These are phyloP conservation scores for Ormia ochracea DNA, from an alignment of 2,888 invertebrate species.

Conservation along the genomic window DNA sequence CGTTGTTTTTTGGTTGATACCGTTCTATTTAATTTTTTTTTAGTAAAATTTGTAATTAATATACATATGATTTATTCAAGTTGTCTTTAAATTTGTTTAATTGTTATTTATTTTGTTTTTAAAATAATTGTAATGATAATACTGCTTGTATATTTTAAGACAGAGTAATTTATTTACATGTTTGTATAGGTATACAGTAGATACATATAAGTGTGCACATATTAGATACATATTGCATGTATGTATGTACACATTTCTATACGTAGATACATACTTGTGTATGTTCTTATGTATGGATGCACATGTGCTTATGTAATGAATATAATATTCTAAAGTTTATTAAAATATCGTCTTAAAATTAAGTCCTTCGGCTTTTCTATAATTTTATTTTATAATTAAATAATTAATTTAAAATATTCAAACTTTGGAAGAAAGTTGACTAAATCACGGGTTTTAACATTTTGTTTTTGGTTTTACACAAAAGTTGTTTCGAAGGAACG, in stretches of 20 bases:
- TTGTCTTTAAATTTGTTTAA: conserved; percentile 20
- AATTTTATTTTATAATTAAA: conserved; percentile 21
- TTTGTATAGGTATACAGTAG: not conserved
- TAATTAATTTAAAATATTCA: conserved; percentile 32
- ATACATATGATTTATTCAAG: conserved; percentile 16
- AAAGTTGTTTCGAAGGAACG: conserved; percentile 40
- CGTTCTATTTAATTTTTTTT: conserved; percentile 33
- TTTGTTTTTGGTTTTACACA: conserved; percentile 26
- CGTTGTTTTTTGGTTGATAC: conserved; percentile 24
- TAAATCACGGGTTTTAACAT: conserved; percentile 1
- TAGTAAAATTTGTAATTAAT: conserved; percentile 44
- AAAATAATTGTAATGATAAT: not conserved
- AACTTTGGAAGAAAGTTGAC: conserved; percentile 32
- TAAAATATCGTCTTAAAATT: conserved; percentile 11
- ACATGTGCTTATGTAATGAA: not conserved
- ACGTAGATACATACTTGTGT: not conserved
- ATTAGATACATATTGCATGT: not conserved
- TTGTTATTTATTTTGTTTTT: conserved; percentile 40
- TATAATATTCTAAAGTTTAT: not conserved
- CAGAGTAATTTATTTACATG: not conserved
- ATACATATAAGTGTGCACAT: not conserved
- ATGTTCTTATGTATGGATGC: not conserved
- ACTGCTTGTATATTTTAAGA: no score
- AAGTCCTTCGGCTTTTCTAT: conserved; percentile 35
- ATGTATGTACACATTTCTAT: not conserved